These are phyloP conservation scores for Heterodera carotae DNA, from an alignment of 1,140 invertebrate species.

Conservation along the genomic window DNA sequence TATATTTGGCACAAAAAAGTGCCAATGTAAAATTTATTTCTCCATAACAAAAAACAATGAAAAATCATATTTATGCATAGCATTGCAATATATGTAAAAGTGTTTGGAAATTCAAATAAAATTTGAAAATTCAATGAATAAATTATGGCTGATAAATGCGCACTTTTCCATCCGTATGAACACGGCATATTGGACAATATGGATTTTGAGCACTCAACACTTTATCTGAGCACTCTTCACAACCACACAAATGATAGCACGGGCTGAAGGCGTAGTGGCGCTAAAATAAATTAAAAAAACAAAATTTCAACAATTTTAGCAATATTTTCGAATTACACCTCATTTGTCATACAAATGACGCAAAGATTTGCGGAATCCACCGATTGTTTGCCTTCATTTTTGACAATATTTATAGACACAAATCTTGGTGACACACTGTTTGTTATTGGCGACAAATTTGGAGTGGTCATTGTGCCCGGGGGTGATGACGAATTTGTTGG, in stretches of 20 bases:
- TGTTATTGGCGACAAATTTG: too few species aligned
- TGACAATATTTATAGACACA: too few species aligned
- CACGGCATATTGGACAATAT: not conserved
- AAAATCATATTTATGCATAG: too few species aligned
- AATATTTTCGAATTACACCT: not conserved
- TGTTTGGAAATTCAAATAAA: too few species aligned
- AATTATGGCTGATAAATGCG: not conserved
- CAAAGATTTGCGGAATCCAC: not conserved
- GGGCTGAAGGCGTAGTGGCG: not conserved
- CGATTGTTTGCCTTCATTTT: too few species aligned
- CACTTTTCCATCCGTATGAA: not conserved
- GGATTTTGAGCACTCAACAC: not conserved
- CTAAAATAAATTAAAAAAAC: not conserved
- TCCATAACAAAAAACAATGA: too few species aligned
- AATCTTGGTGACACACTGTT: too few species aligned
- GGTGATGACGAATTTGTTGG: too few species aligned
- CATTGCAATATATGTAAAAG: too few species aligned
- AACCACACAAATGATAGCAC: not conserved
- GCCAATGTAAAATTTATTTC: too few species aligned
- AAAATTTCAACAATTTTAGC: not conserved
- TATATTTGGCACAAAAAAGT: too few species aligned
- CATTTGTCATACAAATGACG: not conserved
- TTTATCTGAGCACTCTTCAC: not conserved
- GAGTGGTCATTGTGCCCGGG: too few species aligned
- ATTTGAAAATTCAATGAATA: not conserved